These are phyloP conservation scores for Porites divaricata DNA, from an alignment of 92 coral and sea anemone species.

Conservation along the genomic window DNA sequence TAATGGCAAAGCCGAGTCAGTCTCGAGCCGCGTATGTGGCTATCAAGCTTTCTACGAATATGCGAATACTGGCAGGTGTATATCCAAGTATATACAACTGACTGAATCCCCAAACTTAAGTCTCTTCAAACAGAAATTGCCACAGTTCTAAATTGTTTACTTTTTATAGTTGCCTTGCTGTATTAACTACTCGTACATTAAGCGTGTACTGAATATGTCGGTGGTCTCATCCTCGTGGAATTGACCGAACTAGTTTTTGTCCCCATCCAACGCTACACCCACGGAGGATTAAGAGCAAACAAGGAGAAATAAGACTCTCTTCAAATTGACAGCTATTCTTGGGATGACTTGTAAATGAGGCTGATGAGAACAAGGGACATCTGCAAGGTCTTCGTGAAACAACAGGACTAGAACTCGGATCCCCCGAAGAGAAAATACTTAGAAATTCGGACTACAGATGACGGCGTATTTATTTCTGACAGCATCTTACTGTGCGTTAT, in stretches of 20 bases:
- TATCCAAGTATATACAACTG: not conserved
- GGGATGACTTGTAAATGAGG: constrained; percentile 41
- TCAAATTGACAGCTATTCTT: constrained; percentile 19
- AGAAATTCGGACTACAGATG: not conserved
- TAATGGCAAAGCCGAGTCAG: too few relatives aligned
- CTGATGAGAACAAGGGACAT: constrained; percentile 17
- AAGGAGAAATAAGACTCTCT: constrained; percentile 17
- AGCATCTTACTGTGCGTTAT: not conserved
- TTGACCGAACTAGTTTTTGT: not conserved
- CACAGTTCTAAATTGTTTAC: constrained; percentile 51
- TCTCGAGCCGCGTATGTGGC: not conserved
- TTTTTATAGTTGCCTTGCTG: constrained; percentile 23
- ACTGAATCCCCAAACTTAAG: constrained; percentile 44
- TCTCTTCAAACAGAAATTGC: constrained; percentile 49
- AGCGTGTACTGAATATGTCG: constrained; percentile 7
- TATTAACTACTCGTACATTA: constrained; percentile 15
- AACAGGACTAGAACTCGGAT: constrained; percentile 3
- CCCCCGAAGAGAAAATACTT: constrained; percentile 2
- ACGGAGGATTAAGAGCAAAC: constrained; percentile 4
- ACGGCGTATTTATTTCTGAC: not conserved
- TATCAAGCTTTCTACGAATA: constrained; percentile 1
- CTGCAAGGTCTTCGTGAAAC: constrained; percentile 35
- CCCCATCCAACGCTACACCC: not conserved
- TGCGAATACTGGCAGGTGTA: constrained; percentile 38
- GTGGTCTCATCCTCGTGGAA: not conserved